These are phyloP conservation scores for Lobophora halterata DNA, from an alignment of 2,888 invertebrate species.

Conservation along the genomic window DNA sequence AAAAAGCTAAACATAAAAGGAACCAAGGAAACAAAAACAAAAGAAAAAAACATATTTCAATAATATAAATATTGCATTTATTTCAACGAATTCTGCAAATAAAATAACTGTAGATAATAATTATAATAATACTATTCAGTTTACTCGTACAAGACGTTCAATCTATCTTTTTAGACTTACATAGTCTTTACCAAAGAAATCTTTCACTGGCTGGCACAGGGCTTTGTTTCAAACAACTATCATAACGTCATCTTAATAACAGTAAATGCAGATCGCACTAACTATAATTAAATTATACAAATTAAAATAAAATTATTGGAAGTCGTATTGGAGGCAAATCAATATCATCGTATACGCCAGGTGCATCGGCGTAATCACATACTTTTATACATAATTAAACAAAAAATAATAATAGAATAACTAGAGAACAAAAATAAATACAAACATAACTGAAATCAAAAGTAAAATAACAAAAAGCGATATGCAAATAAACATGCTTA, in stretches of 20 bases:
- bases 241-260: slow-evolving; percentile 72
- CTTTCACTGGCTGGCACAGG: slow-evolving; percentile 74
- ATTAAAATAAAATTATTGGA: slow-evolving; percentile 75
- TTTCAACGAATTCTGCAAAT: slow-evolving; percentile 81
- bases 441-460: slow-evolving; percentile 74
- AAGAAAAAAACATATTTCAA: slow-evolving; percentile 76
- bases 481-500: slow-evolving; percentile 70
- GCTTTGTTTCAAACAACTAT: slow-evolving; percentile 67
- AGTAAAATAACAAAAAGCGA: slow-evolving; percentile 62
- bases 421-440: slow-evolving; percentile 77
- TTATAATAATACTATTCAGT: slow-evolving; percentile 79
- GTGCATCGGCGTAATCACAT: slow-evolving; percentile 50
- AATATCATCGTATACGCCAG: slow-evolving; percentile 55
- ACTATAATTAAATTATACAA: slow-evolving; percentile 76
- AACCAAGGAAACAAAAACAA: slow-evolving; percentile 66
- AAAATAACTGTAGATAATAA: slow-evolving; percentile 79
- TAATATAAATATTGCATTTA: slow-evolving; percentile 82
- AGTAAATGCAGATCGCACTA: slow-evolving; percentile 77
- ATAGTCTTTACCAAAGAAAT: slow-evolving; percentile 54
- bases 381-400: slow-evolving; percentile 55
- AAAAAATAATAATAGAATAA: slow-evolving; percentile 65
- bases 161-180: slow-evolving; percentile 57
- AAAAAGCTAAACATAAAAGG: slow-evolving; percentile 54
- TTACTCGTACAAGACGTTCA: slow-evolving; percentile 73
- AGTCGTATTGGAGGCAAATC: slow-evolving; percentile 73